Base-by-base conservation (phyloP, 2,113 vertebrate species). In the Takifugu bimaculatus region DNA sequence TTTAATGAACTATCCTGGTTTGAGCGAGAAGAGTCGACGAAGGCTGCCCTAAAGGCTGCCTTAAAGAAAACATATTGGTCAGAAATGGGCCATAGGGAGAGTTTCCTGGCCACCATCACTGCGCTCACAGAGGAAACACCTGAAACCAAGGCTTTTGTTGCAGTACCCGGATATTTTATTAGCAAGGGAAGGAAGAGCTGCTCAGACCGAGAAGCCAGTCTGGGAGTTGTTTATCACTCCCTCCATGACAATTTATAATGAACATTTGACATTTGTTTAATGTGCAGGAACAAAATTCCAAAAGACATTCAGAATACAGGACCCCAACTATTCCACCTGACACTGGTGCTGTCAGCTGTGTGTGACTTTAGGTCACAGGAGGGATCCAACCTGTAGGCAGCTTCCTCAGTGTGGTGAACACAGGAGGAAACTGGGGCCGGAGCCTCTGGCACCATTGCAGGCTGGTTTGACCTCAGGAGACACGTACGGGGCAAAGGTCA, bases 121-220 rank as follows among this genome's bases (percentile, higher is more conserved):
- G 69, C 4, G 14, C 14, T 14, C 66, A 44, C 11, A 65, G 55
- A 78, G 79, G 86, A 88, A 86, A 59, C 86, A 86, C 77, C 86
- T 86, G 81, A 86, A 56, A 51, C 50, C 12, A 28, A 35, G 29
- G 65, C 68, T 58, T 75, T 68, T 80, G 78, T 77, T 69, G 39
- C 49, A 9, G 64, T 60, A 65, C 65, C 61, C n/a, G 42, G 67
- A 69, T 54, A 14, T 56, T 42, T 32, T 35, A 28, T 70, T 43
- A 39, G n/a, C 45, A 11, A 27, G 25, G 65, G 57, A 70, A 78
- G 80, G 69, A 83, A 81, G 49, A 42, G 60, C 5, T 64, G 28
- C 48, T 29, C 25, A 52, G 26, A 50, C 56, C 65, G 26, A 4
- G 26, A 9, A 4, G 6, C 27, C 26, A 54, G 25, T 57, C 27